Evolutionary conservation across 2,888 invertebrate species (phyloP).

Genomic region (Drosophila subsilvestris): DNA sequence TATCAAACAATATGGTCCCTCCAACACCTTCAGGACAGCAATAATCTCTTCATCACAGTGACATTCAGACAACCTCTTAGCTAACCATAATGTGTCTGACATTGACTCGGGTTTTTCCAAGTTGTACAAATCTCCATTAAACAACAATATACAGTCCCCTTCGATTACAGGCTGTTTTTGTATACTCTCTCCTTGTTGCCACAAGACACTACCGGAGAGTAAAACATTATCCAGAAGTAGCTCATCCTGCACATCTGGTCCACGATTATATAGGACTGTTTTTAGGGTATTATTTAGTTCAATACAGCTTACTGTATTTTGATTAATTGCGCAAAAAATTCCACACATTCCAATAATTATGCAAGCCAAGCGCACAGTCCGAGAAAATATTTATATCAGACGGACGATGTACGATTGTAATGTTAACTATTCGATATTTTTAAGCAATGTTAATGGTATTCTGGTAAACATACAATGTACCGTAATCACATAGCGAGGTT

Average conservation of each 20-base stretch:
- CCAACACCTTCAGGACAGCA: conserved; percentile 86
- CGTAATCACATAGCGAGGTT: too few relatives aligned
- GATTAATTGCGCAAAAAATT: conserved; percentile 56
- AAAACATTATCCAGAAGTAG: conserved; percentile 43
- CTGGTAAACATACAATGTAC: too few relatives aligned
- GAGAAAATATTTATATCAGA: too few relatives aligned
- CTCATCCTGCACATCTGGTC: conserved; percentile 48
- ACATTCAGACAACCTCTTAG: conserved; percentile 65
- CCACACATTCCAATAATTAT: conserved; percentile 52
- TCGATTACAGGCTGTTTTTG: conserved; percentile 89
- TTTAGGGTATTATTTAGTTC: conserved; percentile 11
- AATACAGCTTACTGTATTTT: neutral
- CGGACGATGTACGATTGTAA: too few relatives aligned
- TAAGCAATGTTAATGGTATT: too few relatives aligned
- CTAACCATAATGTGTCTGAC: conserved; percentile 61
- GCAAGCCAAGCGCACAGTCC: neutral
- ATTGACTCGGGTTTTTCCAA: conserved; percentile 74
- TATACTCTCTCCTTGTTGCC: conserved; percentile 90
- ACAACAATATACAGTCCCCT: conserved; percentile 88
- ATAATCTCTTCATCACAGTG: conserved; percentile 71
- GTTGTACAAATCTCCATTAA: conserved; percentile 94
- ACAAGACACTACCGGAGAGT: conserved; percentile 88
- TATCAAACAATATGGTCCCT: conserved; percentile 94
- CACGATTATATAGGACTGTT: conserved; percentile 54
- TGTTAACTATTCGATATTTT: too few relatives aligned